These are phyloP conservation scores for Eledona agricola DNA, from an alignment of 2,888 invertebrate genomes.

Conservation along the genomic window DNA sequence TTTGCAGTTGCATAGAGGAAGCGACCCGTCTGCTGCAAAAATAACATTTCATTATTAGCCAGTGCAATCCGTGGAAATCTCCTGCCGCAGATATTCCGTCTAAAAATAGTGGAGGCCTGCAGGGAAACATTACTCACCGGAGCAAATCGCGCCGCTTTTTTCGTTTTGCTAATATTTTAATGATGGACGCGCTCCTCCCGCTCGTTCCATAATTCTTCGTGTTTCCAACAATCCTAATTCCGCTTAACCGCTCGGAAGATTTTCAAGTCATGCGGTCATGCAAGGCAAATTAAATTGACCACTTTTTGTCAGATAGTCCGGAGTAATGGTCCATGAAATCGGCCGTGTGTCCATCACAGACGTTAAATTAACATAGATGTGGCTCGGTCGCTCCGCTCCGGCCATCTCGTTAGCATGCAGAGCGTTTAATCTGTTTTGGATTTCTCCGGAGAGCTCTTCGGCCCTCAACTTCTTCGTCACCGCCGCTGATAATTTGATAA, in stretches of 20 bases:
- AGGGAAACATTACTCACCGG: conserved; percentile 28
- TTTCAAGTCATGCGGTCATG: conserved; percentile 44
- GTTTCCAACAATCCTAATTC: conserved; percentile 34
- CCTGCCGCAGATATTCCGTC: too few relatives aligned
- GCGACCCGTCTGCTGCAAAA: too few relatives aligned
- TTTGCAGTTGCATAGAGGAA: too few relatives aligned
- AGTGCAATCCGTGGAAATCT: too few relatives aligned
- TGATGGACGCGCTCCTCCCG: conserved; percentile 26
- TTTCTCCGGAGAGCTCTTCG: conserved; percentile 10
- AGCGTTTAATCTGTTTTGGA: conserved; percentile 20
- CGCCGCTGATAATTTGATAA: conserved; percentile 23
- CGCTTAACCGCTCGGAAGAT: conserved; percentile 39
- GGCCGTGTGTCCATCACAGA: conserved; percentile 32
- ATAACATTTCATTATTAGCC: too few relatives aligned
- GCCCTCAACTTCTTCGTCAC: conserved; percentile 5
- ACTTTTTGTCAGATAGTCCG: conserved; percentile 42
- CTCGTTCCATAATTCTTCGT: conserved; percentile 30
- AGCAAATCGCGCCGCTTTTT: conserved; percentile 16
- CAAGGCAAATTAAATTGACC: conserved; percentile 44
- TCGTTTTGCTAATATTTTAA: conserved; percentile 26
- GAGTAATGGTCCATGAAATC: conserved; percentile 42
- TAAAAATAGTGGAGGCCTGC: conserved; percentile 16
- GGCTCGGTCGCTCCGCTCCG: conserved; percentile 10
- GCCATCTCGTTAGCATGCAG: conserved; percentile 27
- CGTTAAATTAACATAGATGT: conserved; percentile 31